Evolutionary conservation across 2,113 vertebrate species (phyloP).

Genomic region (Strigops habroptila): DNA sequence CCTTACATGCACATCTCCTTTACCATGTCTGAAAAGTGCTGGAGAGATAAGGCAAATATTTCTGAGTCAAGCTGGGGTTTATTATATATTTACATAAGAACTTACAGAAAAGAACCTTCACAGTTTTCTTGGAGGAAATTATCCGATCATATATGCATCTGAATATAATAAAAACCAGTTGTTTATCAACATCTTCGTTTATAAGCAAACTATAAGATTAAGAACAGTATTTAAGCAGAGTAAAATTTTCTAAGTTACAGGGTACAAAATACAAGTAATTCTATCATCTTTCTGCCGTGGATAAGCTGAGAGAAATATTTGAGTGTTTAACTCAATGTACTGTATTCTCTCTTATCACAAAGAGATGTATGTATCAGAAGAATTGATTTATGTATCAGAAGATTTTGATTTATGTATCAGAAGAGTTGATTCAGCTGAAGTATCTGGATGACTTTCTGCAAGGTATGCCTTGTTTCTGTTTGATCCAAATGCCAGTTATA

Average conservation of each 20-base stretch:
- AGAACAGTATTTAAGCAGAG: background rate
- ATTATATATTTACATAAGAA: background rate
- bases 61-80: background rate
- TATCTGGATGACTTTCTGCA: constrained; percentile 79
- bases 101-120: background rate
- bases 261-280: background rate
- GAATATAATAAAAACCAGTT: background rate
- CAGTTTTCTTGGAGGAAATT: background rate
- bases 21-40: background rate
- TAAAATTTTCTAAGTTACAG: background rate
- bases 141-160: background rate
- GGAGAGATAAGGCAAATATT: background rate
- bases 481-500: constrained; percentile 82
- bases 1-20: background rate
- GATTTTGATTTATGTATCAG: no score
- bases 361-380: background rate
- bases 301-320: background rate
- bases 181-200: background rate
- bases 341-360: background rate
- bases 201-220: background rate
- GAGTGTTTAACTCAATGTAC: background rate
- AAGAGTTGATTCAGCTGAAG: constrained; percentile 74
- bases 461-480: constrained; percentile 75
- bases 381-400: no score
- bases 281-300: background rate